These are phyloP conservation scores for Theonella swinhoei DNA, from an alignment of 37 sponge, comb jelly and placozoan species.

Conservation along the genomic window DNA sequence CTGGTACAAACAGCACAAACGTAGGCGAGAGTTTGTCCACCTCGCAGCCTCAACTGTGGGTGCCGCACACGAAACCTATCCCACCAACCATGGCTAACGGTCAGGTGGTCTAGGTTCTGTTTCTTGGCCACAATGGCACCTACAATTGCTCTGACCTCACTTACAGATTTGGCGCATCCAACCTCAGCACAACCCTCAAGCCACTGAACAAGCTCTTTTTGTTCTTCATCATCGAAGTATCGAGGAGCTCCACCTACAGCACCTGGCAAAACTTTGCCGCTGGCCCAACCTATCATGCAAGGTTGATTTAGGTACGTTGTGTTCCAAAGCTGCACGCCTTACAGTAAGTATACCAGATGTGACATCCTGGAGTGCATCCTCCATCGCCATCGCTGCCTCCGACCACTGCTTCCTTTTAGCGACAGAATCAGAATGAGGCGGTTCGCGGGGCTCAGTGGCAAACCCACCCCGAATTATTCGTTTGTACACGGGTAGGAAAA, in stretches of 20 bases:
- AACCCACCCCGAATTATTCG: no score
- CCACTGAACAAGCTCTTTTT: slow-evolving; percentile 24
- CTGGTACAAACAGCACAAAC: slow-evolving; percentile 16
- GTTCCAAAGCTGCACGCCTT: no score
- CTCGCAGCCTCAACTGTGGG: slow-evolving; percentile 19
- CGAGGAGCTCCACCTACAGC: neutral
- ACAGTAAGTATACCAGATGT: no score
- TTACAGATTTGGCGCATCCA: slow-evolving; percentile 41
- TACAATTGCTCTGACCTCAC: slow-evolving; percentile 35
- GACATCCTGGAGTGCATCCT: neutral
- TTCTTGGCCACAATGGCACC: slow-evolving; percentile 27
- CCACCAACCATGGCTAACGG: slow-evolving; percentile 54
- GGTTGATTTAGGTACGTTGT: slow-evolving; percentile 40
- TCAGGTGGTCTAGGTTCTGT: neutral
- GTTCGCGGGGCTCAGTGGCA: no score
- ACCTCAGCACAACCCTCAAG: slow-evolving; percentile 45
- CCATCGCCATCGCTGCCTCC: neutral
- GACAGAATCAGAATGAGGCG: no score
- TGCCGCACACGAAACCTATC: slow-evolving; percentile 27
- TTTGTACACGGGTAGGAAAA: no score
- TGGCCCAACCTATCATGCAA: slow-evolving; percentile 19
- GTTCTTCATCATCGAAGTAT: slow-evolving; percentile 37
- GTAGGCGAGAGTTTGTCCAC: slow-evolving; percentile 16
- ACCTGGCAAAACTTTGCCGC: slow-evolving; percentile 17
- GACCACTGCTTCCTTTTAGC: no score